Evolutionary conservation across 2,113 vertebrate species (phyloP).

Genomic region (Thinocorus orbignyianus): DNA sequence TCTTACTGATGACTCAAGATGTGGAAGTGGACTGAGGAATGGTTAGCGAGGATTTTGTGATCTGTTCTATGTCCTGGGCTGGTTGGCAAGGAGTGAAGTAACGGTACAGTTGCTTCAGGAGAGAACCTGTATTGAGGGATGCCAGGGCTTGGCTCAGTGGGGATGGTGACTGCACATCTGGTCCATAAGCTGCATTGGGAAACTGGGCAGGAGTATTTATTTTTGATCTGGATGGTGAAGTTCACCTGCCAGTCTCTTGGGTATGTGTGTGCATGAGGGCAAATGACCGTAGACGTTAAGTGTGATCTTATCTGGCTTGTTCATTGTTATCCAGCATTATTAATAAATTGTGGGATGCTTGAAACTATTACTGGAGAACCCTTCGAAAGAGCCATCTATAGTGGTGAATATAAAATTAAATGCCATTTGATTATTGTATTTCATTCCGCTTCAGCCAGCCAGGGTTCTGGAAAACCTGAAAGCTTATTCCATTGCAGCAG

Average conservation of each 20-base stretch:
- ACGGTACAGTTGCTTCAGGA: not conserved
- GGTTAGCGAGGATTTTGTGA: not conserved
- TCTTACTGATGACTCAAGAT: not conserved
- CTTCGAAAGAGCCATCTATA: not conserved
- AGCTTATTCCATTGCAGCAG: not conserved
- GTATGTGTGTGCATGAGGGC: not conserved
- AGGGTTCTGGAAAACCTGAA: not conserved
- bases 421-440: not conserved
- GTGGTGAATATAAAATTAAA: not conserved
- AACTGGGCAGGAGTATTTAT: not conserved
- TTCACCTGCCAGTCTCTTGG: not conserved
- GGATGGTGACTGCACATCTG: not conserved
- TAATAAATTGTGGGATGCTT: not conserved
- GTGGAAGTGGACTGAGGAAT: not conserved
- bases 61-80: not conserved
- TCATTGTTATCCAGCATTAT: not conserved
- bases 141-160: not conserved
- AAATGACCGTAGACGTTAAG: not conserved
- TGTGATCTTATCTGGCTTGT: not conserved
- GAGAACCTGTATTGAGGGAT: not conserved
- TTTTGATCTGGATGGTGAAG: not conserved
- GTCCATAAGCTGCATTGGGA: not conserved
- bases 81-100: not conserved
- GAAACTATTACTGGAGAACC: not conserved
- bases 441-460: not conserved